Conservation (phyloP, 1,140 invertebrate genomes). For the Heliconius nattereri region DNA sequence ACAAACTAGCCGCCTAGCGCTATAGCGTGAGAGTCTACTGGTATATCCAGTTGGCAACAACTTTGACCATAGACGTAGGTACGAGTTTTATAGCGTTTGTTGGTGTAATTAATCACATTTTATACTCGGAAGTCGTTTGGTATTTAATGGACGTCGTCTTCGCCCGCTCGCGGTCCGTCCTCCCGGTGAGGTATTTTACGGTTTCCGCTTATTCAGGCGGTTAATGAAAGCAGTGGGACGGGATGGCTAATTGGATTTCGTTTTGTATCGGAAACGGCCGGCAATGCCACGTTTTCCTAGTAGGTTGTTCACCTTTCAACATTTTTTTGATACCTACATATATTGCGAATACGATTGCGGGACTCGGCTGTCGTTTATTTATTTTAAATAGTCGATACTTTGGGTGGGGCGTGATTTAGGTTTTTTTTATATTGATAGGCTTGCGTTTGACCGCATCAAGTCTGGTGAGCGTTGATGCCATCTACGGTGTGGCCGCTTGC, state of each 20-base stretch:
- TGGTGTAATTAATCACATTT: conserved; percentile 54
- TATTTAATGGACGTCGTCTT: conserved; percentile 54
- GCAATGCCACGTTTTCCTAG: conserved; percentile 48
- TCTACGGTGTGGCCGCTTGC: no score
- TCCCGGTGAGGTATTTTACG: conserved; percentile 56
- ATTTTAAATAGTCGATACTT: not conserved
- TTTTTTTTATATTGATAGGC: no score
- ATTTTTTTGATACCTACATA: conserved; percentile 14
- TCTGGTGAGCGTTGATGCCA: no score
- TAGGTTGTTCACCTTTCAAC: conserved; percentile 49
- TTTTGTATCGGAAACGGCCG: conserved; percentile 62
- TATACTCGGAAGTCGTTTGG: conserved; percentile 48
- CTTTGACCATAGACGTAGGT: conserved; percentile 26
- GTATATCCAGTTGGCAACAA: conserved; percentile 28
- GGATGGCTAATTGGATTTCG: conserved; percentile 71
- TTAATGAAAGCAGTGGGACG: conserved; percentile 64
- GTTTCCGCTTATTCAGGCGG: conserved; percentile 58
- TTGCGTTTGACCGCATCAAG: no score
- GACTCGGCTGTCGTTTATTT: not conserved
- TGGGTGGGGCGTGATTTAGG: not conserved
- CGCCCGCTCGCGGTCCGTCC: conserved; percentile 42
- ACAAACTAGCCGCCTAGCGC: not conserved
- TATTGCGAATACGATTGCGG: conserved; percentile 9
- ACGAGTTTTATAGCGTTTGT: conserved; percentile 25
- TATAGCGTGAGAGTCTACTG: not conserved